Percentiles rank a stretch among this genome's conserved stretches.
phyloP scores from a whole-genome alignment of 2,888 invertebrate genomes.

The Nymphalis c-album region DNA sequence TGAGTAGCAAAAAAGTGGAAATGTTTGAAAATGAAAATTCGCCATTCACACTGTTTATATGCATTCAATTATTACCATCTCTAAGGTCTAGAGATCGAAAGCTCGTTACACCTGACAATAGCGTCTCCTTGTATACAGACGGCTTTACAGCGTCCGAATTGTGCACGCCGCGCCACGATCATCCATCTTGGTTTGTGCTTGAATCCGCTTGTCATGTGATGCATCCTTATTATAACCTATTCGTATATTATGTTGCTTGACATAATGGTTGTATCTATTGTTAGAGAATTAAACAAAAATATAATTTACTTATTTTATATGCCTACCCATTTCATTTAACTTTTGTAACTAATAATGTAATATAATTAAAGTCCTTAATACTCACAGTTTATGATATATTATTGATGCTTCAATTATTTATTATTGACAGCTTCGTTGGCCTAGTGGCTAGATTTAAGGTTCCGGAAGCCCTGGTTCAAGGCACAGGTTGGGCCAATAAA shows the following conservation, averaged over 20 bases:
- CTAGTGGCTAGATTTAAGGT: no score
- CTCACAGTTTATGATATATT: background rate
- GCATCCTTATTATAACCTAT: slow-evolving; percentile 24
- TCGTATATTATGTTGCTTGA: slow-evolving; percentile 1
- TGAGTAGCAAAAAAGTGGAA: no score
- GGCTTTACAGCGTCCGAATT: slow-evolving; percentile 38
- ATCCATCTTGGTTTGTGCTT: slow-evolving; percentile 43
- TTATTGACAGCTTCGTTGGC: background rate
- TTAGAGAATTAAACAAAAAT: background rate
- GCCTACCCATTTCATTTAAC: no score
- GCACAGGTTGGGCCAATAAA: no score
- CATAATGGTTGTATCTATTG: background rate
- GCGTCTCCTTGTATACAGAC: slow-evolving; percentile 35
- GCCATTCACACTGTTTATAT: background rate
- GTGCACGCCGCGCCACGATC: slow-evolving; percentile 30
- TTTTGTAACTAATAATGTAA: no score
- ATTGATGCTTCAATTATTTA: background rate
- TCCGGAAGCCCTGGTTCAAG: no score
- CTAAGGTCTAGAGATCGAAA: slow-evolving; percentile 32
- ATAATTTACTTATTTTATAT: no score
- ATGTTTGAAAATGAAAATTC: no score
- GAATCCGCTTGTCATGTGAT: slow-evolving; percentile 39
- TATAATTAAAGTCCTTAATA: background rate
- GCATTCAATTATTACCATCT: slow-evolving; percentile 16
- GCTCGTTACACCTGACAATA: slow-evolving; percentile 40